Evolutionary conservation across 2,888 invertebrate genomes (phyloP).

Genomic region (Leptinotarsa peninsularis): DNA sequence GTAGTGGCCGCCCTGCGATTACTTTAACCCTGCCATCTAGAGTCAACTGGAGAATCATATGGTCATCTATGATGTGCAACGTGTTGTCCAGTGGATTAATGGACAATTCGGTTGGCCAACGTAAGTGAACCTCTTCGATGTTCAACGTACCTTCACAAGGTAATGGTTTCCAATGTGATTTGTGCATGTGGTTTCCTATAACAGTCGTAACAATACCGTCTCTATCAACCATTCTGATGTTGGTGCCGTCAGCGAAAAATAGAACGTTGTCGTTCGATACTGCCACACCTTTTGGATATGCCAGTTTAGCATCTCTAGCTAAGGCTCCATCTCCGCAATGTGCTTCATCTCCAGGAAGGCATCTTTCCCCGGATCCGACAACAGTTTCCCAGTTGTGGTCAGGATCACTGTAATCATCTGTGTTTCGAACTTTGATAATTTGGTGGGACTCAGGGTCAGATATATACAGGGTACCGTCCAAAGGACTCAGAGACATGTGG

Average conservation of each 20-base stretch:
- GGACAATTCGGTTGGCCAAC: constrained; percentile 96
- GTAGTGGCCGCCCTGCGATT: constrained; percentile 91
- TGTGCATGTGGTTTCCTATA: constrained; percentile 92
- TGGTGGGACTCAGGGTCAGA: constrained; percentile 97
- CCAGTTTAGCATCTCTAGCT: constrained; percentile 92
- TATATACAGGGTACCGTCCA: constrained; percentile 93
- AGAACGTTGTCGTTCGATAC: constrained; percentile 91
- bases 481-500: constrained; percentile 94
- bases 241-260: constrained; percentile 96
- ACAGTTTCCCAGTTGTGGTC: constrained; percentile 95
- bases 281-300: constrained; percentile 96
- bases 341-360: constrained; percentile 91
- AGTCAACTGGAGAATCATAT: constrained; percentile 93
- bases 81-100: constrained; percentile 95
- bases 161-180: constrained; percentile 93
- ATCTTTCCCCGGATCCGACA: constrained; percentile 94
- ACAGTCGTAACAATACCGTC: constrained; percentile 93
- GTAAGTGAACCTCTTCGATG: constrained; percentile 91
- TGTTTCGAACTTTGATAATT: constrained; percentile 87
- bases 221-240: constrained; percentile 89
- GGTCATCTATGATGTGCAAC: constrained; percentile 95
- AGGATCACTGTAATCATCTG: constrained; percentile 84
- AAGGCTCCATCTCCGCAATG: constrained; percentile 96
- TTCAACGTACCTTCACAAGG: constrained; percentile 92
- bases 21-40: constrained; percentile 92